Base-by-base conservation (phyloP, 2,888 invertebrate genomes). In the Apotomis betuletana region DNA sequence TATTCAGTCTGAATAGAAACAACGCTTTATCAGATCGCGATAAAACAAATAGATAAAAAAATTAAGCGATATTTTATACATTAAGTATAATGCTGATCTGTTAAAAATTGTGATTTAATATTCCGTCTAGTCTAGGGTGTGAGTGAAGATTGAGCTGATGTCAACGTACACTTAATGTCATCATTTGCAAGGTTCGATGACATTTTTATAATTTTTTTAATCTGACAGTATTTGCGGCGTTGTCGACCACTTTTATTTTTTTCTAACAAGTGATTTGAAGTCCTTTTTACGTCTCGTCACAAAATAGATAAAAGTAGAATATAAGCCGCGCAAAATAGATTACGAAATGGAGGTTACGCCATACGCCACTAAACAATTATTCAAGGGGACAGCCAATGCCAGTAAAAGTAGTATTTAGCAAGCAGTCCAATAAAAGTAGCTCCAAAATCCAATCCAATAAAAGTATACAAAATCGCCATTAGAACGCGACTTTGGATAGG, bases 181-280 rank as follows among this genome's bases (percentile, higher is more conserved):
- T 60, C 10, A 12, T n/a, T 58, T 38, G 41, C 6, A 55, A 41
- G 15, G 41, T 44, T 44, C 52, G 15, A 13, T 8, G 51, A 51
- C 44, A 44, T 44, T 51, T 58, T 49, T 46, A 44, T 49, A 58
- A 3, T 60, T 54, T 41, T 55, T 46, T 68, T 68, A 46, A 68
- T 68, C 41, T 15, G 41, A 10, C 52, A 54, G 12, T 41, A 10
- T 49, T 12, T 10, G 51, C 5, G 13, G 41, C 54, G 15, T 54
- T 51, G 38, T n/a, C n/a, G 36, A 62, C 51, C 38, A 12, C 15
- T 15, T 44, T 54, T 59, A 8, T 9, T 44, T 44, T 9, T 44
- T 3, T 59, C 27, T 27, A 27, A 1, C 27, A 27, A 27, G 59
- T 59, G 44, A 3, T 6, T 41, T 41, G 5, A 41, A 41, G 6